phyloP scores from a whole-genome alignment of 2,113 vertebrate species.

The Polypterus senegalus region DNA sequence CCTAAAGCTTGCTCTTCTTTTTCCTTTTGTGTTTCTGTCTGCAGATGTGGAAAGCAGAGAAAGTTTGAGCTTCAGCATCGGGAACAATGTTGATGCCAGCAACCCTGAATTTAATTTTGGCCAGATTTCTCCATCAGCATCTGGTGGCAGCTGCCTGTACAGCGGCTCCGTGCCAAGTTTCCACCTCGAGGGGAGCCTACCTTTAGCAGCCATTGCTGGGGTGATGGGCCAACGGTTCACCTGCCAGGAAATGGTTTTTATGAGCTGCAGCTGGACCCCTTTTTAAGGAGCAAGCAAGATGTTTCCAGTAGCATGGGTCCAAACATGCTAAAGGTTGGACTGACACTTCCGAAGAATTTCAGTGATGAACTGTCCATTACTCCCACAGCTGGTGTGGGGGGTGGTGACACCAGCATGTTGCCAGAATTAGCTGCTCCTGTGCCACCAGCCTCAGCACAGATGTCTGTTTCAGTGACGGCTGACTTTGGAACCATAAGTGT shows the following conservation, averaged over 20 bases:
- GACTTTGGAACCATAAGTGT: conserved; percentile 65
- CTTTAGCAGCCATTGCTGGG: fast-evolving
- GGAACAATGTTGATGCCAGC: conserved; percentile 28
- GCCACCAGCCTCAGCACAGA: conserved; percentile 36
- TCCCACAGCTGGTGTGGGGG: conserved; percentile 27
- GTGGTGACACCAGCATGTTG: conserved; percentile 33
- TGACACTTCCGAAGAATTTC: conserved; percentile 21
- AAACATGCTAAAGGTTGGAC: conserved; percentile 32
- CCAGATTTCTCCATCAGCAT: conserved; percentile 37
- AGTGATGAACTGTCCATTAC: conserved; percentile 14
- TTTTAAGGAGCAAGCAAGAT: conserved; percentile 28
- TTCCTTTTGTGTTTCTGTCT: too few species aligned
- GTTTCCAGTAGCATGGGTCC: conserved; percentile 7
- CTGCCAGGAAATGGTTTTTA: conserved; percentile 38
- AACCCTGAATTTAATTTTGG: conserved; percentile 31
- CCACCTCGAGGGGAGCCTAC: conserved; percentile 19
- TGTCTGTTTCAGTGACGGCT: conserved; percentile 54
- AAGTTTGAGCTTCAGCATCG: conserved; percentile 26
- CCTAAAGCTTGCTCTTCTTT: too few species aligned
- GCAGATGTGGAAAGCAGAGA: conserved; percentile 23
- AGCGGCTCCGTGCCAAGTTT: conserved; percentile 19
- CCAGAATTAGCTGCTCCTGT: conserved; percentile 21
- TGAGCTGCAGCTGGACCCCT: conserved; percentile 43
- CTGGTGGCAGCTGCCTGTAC: conserved; percentile 18
- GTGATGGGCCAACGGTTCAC: background rate